phyloP scores from a whole-genome alignment of 2,888 invertebrate genomes.

The Ypsolopha scabrella region DNA sequence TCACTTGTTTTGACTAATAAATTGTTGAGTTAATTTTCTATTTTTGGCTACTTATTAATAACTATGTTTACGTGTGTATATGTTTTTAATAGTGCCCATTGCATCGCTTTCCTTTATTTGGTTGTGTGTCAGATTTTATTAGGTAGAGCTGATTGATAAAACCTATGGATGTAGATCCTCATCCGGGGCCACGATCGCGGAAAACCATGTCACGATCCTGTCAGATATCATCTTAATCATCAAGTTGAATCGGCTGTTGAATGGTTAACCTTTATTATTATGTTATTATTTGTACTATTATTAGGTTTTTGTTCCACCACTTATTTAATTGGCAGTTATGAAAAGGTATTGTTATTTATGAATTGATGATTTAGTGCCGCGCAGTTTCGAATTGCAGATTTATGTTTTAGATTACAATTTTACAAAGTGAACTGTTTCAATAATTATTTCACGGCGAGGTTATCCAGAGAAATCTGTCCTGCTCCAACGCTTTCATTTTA shows the following conservation, averaged over 20 bases:
- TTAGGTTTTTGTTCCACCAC: conserved; percentile 26
- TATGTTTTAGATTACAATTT: no score
- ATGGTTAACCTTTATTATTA: conserved; percentile 15
- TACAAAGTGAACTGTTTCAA: no score
- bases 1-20: no score
- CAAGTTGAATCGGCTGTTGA: conserved; percentile 18
- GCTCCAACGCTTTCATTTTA: no score
- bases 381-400: no score
- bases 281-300: conserved; percentile 20
- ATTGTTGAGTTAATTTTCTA: no score
- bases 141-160: neutral
- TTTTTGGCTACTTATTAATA: no score
- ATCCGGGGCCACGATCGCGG: conserved; percentile 44
- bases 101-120: no score
- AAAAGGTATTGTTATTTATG: neutral
- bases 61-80: neutral
- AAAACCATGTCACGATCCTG: conserved; percentile 42
- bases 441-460: no score
- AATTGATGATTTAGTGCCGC: neutral
- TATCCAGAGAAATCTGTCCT: no score
- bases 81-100: neutral
- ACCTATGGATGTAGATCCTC: neutral
- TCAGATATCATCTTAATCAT: conserved; percentile 13
- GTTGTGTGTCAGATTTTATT: no score
- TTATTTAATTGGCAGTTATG: conserved; percentile 6